These are phyloP conservation scores for Nasonia oneida DNA, from an alignment of 2,888 invertebrate genomes.

Conservation along the genomic window DNA sequence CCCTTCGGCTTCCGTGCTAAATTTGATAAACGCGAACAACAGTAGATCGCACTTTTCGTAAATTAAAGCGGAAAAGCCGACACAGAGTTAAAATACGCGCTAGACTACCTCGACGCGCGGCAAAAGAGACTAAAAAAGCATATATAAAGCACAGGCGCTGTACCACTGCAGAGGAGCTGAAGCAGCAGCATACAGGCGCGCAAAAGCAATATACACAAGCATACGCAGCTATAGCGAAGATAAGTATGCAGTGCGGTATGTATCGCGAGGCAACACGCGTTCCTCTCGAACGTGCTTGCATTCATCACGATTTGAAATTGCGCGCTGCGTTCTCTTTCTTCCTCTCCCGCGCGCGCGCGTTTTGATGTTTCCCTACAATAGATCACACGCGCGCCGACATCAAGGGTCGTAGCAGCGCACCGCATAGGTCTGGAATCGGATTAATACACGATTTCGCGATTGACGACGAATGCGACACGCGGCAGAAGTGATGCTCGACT, in stretches of 20 bases:
- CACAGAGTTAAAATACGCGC: conserved; percentile 9
- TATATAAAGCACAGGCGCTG: neutral
- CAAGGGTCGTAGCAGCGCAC: neutral
- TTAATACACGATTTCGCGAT: conserved; percentile 60
- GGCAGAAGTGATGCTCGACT: conserved; percentile 39
- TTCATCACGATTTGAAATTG: conserved; percentile 53
- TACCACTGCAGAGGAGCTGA: neutral
- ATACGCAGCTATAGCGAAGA: neutral
- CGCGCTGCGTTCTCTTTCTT: neutral
- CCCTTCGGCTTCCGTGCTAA: conserved; percentile 5
- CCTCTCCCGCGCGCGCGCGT: conserved; percentile 5
- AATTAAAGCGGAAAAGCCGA: conserved; percentile 41
- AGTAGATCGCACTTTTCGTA: conserved; percentile 39
- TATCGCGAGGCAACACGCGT: conserved; percentile 11
- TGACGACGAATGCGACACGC: conserved; percentile 57
- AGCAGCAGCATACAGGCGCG: neutral
- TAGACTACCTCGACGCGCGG: neutral
- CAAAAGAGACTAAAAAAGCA: conserved; percentile 26
- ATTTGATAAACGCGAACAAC: conserved; percentile 32
- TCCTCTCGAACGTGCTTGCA: conserved; percentile 38
- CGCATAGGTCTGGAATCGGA: conserved; percentile 50
- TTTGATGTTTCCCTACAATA: conserved; percentile 62
- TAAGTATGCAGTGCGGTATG: neutral
- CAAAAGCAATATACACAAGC: neutral
- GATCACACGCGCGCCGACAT: conserved; percentile 58